Base-by-base conservation (phyloP, 1,140 invertebrate genomes). In the Caerostris darwini region DNA sequence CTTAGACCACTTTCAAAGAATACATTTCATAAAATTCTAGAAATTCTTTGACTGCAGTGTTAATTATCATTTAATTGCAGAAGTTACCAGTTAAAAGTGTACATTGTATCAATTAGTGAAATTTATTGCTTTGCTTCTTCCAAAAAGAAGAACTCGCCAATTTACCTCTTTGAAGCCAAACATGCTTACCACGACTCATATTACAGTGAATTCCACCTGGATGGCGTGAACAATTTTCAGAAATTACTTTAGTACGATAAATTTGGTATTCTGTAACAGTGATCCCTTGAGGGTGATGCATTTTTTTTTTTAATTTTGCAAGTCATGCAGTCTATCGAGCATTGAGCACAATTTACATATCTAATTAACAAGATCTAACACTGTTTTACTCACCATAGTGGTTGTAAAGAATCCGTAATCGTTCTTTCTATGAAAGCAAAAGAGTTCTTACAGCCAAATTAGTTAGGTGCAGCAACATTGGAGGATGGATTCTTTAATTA, bases 351-450 rank as follows among this genome's bases (percentile, higher is more conserved):
- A 83, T 83, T 83, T 34, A 54, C 82, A 83, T 83, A 57, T 54
- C 14, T 83, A 83, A 83, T 83, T 83, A 83, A 83, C 82, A 56
- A 58, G 56, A 56, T 19, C 82, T 58, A 12, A 6, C 17, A 3
- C 56, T 83, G 53, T 83, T 83, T 58, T 83, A 58, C 82, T 7
- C 7, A 58, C 82, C 7, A n/a, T 83, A 34, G 6, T 34, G 56
- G 8, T 8, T 58, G 53, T 57, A 54, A 56, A 83, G 82, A 83
- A 83, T 83, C 56, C 82, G 34, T 83, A 83, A 83, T 83, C 54
- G 82, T 83, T 56, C 6, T 57, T 56, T 57, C 34, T 83, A 83
- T 83, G 54, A n/a, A 57, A 17, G 82, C 54, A 19, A 19, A 58
- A 34, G 12, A 58, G 17, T 10, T 19, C 61, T 64, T 17, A 2